Conservation (phyloP, 2,113 vertebrate genomes). For the Delphinus delphis region DNA sequence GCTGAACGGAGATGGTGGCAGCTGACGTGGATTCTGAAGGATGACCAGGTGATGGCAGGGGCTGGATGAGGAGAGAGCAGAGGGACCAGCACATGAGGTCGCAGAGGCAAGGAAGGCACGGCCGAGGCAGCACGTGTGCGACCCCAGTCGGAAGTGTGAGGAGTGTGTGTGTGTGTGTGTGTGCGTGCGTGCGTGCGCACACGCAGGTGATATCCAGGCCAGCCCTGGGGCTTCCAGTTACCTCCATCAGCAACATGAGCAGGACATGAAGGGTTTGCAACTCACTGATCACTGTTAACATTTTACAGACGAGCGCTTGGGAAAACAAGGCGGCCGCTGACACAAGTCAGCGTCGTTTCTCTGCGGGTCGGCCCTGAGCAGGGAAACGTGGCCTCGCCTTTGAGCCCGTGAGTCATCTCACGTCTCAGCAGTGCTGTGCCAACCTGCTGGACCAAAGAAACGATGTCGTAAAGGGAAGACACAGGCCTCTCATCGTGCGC, state of each 20-base stretch:
- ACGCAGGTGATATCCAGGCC: background rate
- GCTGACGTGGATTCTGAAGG: background rate
- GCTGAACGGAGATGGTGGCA: background rate
- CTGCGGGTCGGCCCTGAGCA: background rate
- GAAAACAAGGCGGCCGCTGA: background rate
- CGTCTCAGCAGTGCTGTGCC: background rate
- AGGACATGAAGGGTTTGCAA: background rate
- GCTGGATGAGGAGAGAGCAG: background rate
- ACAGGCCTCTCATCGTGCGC: background rate
- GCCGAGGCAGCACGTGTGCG: background rate
- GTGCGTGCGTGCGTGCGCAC: no score
- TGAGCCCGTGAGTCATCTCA: background rate
- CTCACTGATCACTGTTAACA: slow-evolving; percentile 10
- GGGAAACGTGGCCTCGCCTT: background rate
- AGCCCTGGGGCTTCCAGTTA: background rate
- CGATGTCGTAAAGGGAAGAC: background rate
- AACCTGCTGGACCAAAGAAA: background rate
- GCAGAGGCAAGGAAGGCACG: background rate
- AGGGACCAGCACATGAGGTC: no score
- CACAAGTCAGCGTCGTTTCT: background rate
- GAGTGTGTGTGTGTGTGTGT: background rate
- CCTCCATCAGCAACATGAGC: background rate
- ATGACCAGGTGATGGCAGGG: rapidly evolving
- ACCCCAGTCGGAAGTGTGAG: no score
- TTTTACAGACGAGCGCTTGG: slow-evolving; percentile 23